Base-by-base conservation (phyloP, 2,797 vertebrate species). In the Tapera naevia region DNA sequence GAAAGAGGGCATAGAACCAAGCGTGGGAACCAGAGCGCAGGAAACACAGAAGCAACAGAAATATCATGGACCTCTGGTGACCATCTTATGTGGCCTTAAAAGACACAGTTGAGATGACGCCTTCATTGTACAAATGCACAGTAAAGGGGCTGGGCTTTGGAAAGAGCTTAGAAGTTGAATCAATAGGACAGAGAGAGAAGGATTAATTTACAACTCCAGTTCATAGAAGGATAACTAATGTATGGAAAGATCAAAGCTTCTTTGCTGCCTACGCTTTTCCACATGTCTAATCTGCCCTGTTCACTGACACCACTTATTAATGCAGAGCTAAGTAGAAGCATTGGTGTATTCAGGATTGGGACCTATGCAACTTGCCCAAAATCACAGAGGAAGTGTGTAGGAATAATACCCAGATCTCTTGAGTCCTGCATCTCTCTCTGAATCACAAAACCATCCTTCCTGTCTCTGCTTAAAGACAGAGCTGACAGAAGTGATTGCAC, bases 401-500 rank as follows among this genome's bases (percentile, higher is more conserved):
- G 94, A 90, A 96, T 93, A 57, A 82, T 27, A 93, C 64, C 53
- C 69, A 71, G 46, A 65, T 69, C 45, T 94, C 86, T 88, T 0
- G 0, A 91, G 74, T 88, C 95, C 93, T 22, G 71, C 89, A 94
- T 71, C 86, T 58, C 64, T 82, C 82, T 93, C 76, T 91, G 53
- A 93, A 78, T 94, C 89, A 89, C 94, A 91, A 96, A 96, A 61
- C 83, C 95, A 90, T 84, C 78, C 93, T 96, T 96, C 95, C 95
- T 95, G 92, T 95, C 33, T 88, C 80, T 90, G 53, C 37, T 35
- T 50, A 94, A 82, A 95, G 85, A 91, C 2, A 85, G 78, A 87
- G 71, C 58, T 22, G 73, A 91, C 41, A 85, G 48, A 91, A 81
- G 76, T 88, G 82, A 91, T 92, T 69, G 69, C 32, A 81, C 4